Conservation (phyloP, 53 echinoderm and acorn worm genomes). For the Holothuria scabra region DNA sequence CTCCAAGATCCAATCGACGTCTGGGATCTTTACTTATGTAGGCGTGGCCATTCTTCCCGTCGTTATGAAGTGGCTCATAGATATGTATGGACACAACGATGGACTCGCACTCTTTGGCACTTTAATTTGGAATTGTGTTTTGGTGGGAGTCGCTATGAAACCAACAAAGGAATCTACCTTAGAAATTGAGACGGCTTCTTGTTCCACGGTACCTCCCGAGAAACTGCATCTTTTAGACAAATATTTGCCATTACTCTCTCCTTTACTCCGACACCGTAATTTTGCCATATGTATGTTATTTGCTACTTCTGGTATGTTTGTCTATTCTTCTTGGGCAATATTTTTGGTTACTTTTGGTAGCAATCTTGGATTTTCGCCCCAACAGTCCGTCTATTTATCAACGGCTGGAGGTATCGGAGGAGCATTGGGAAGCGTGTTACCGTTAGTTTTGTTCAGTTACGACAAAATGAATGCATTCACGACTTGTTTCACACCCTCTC, state of each 20-base stretch:
- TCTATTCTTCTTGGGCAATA: conserved; percentile 38
- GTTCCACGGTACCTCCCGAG: background rate
- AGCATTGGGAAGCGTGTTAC: background rate
- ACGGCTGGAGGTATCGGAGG: conserved; percentile 24
- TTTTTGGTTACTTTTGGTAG: conserved; percentile 25
- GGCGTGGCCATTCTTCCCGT: conserved; percentile 11
- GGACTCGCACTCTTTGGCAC: background rate
- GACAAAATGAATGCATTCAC: conserved; percentile 3
- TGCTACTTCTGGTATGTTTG: conserved; percentile 19
- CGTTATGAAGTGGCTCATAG: conserved; percentile 21
- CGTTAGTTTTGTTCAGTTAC: conserved; percentile 2
- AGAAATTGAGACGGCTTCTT: background rate
- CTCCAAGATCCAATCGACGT: background rate
- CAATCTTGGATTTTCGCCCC: background rate
- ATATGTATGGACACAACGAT: background rate
- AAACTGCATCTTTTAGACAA: background rate
- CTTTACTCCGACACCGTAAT: conserved; percentile 7
- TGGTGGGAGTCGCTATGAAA: conserved; percentile 8
- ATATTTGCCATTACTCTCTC: background rate
- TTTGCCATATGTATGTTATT: conserved; percentile 27
- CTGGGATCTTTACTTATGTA: background rate
- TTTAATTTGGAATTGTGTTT: background rate
- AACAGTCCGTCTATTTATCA: conserved; percentile 7
- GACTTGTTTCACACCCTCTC: background rate
- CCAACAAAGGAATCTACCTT: background rate